Evolutionary conservation across 2,797 vertebrate species (phyloP).

Genomic region (Eutrigla gurnardus): DNA sequence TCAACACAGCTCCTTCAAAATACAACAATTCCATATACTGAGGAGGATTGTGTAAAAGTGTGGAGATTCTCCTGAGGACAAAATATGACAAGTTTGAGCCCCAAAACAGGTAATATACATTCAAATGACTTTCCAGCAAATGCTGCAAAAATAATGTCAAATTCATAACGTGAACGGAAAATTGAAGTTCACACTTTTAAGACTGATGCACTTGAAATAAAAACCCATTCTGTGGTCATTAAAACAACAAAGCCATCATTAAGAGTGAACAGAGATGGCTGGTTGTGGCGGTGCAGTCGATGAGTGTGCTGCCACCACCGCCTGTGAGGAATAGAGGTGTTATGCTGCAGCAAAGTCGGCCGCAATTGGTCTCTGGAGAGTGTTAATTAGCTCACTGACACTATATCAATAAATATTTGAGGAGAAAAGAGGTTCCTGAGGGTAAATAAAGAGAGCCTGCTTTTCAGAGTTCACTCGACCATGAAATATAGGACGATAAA

Average conservation of each 20-base stretch:
- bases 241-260: conserved; percentile 2
- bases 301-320: conserved; percentile 14
- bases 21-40: not conserved
- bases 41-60: not conserved
- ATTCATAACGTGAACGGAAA: not conserved
- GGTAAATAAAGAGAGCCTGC: conserved; percentile 51
- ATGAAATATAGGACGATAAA: conserved; percentile 39
- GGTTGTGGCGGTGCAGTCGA: conserved; percentile 12
- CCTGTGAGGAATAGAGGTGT: conserved; percentile 46
- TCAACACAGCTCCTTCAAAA: not conserved
- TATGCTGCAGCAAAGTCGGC: conserved; percentile 22
- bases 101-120: not conserved
- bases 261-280: not conserved
- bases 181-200: not conserved
- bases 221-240: conserved; percentile 5
- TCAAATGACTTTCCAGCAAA: too few species aligned
- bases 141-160: too few species aligned
- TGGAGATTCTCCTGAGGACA: not conserved
- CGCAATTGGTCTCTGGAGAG: conserved; percentile 56
- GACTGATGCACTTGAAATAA: conserved; percentile 5
- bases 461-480: conserved; percentile 33
- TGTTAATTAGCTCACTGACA: conserved; percentile 68
- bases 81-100: not conserved
- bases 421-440: conserved; percentile 52
- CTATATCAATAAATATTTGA: conserved; percentile 71